Evolutionary conservation across 2,797 vertebrate genomes (phyloP).

Genomic region (Capromys pilorides): DNA sequence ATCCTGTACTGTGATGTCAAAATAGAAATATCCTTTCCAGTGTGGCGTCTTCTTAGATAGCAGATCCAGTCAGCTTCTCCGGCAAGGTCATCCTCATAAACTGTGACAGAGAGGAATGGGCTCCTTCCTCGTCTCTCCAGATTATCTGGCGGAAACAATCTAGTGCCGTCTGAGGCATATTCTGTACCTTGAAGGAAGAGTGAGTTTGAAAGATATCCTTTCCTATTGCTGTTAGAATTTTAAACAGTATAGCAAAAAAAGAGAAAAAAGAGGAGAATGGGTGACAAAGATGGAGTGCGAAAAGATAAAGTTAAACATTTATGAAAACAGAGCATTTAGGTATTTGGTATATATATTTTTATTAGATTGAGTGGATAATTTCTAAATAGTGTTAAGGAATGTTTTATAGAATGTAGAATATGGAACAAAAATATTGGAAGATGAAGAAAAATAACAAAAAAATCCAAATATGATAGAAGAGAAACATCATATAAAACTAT

Average conservation of each 20-base stretch:
- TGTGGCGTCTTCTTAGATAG: neutral
- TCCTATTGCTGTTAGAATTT: neutral
- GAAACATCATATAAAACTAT: neutral
- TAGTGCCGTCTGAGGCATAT: slow-evolving; percentile 14
- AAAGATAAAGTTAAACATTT: neutral
- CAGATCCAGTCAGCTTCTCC: slow-evolving; percentile 52
- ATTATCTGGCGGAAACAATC: slow-evolving; percentile 66
- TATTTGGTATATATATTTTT: too few species aligned
- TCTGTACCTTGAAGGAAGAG: slow-evolving; percentile 38
- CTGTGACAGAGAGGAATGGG: slow-evolving; percentile 56
- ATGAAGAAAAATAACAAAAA: neutral
- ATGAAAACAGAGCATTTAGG: neutral
- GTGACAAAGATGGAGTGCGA: neutral
- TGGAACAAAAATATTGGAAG: neutral
- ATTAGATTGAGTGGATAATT: neutral
- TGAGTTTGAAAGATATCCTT: slow-evolving; percentile 1
- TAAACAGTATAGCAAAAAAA: neutral
- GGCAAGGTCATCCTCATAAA: slow-evolving; percentile 76
- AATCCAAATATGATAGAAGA: neutral
- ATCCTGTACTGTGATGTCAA: neutral
- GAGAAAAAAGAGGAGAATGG: neutral
- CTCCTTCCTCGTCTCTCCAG: slow-evolving; percentile 65
- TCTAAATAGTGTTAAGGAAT: neutral
- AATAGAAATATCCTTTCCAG: slow-evolving; percentile 45
- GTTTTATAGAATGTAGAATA: neutral